These are phyloP conservation scores for Martes martes DNA, from an alignment of 2,113 vertebrate genomes.

Conservation along the genomic window DNA sequence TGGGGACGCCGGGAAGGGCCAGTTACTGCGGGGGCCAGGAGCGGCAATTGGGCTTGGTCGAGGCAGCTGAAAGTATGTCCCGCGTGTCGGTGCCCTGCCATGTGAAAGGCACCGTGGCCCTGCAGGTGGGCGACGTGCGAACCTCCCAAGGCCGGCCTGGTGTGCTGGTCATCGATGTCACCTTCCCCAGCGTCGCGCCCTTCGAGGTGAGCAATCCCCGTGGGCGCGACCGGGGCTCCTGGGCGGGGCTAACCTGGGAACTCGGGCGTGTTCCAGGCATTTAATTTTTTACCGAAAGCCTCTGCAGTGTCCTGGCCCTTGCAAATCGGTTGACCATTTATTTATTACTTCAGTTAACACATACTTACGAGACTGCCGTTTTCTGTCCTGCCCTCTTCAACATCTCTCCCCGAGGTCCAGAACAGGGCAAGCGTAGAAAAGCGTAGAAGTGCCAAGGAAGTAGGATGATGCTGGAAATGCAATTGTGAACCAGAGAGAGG, in stretches of 20 bases:
- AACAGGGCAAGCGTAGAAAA: not conserved
- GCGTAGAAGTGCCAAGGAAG: not conserved
- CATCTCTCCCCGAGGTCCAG: not conserved
- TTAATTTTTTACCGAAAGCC: not conserved
- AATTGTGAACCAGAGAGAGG: not conserved
- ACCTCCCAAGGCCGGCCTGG: conserved; percentile 83
- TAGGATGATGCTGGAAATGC: not conserved
- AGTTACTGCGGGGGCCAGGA: not conserved
- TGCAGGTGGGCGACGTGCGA: conserved; percentile 86
- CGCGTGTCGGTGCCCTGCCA: conserved; percentile 77
- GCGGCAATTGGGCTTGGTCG: not conserved
- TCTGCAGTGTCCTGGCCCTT: not conserved
- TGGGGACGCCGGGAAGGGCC: not conserved
- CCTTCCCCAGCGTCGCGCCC: conserved; percentile 80
- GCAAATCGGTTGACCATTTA: not conserved
- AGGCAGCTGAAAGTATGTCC: conserved; percentile 62
- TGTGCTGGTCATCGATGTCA: conserved; percentile 87
- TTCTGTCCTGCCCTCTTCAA: not conserved
- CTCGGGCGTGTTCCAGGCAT: not conserved
- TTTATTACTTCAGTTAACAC: not conserved
- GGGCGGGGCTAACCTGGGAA: conserved; percentile 15
- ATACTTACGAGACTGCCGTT: not conserved
- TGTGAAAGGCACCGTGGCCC: conserved; percentile 84
- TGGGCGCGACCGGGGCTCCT: not conserved
- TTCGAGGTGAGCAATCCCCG: conserved; percentile 82